Evolutionary conservation across 2,888 invertebrate genomes (phyloP).

Genomic region (Rhogogaster chlorosoma): DNA sequence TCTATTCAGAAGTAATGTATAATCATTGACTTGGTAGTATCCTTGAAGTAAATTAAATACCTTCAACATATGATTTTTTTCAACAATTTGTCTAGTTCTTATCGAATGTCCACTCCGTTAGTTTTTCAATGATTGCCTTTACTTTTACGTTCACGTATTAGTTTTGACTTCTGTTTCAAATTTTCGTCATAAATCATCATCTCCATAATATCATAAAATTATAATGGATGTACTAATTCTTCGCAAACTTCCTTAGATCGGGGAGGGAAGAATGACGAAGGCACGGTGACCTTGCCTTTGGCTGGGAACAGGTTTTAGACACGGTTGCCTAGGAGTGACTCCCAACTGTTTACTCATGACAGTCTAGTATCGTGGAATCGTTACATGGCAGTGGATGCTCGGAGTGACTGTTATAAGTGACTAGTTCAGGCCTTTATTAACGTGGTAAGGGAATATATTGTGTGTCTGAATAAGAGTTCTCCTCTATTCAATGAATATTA

Average conservation of each 20-base stretch:
- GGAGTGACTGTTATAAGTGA: background rate
- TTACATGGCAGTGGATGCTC: background rate
- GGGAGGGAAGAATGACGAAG: background rate
- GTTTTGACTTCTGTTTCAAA: background rate
- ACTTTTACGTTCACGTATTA: background rate
- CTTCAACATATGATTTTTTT: background rate
- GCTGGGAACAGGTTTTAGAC: conserved; percentile 22
- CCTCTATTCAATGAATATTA: background rate
- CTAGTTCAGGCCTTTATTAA: background rate
- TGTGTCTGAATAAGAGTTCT: background rate
- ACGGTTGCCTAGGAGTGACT: background rate
- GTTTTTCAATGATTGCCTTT: background rate
- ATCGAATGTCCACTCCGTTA: background rate
- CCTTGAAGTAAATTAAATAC: background rate
- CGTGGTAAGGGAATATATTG: background rate
- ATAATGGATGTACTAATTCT: background rate
- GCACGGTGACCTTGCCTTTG: conserved; percentile 31
- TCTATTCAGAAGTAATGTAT: background rate
- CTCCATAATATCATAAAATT: background rate
- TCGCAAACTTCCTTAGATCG: background rate
- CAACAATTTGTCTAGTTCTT: background rate
- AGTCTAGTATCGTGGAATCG: conserved; percentile 17
- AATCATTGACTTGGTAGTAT: background rate
- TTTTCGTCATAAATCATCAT: background rate
- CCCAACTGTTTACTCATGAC: conserved; percentile 1